Conservation (phyloP, 2,888 invertebrate genomes). For the Capitulum mitella region DNA sequence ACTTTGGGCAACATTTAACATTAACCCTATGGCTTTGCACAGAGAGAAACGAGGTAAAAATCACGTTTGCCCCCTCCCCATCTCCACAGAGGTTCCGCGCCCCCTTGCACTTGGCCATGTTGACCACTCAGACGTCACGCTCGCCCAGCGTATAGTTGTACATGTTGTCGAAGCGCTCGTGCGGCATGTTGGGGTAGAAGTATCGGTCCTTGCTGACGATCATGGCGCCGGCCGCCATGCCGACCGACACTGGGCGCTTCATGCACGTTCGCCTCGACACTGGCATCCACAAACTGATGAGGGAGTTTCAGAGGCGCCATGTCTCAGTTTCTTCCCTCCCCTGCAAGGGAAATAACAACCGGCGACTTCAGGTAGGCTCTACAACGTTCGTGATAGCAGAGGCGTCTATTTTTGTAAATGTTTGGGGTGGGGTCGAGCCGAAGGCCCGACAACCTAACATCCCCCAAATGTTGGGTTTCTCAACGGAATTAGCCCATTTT, state of each 20-base stretch:
- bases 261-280: neutral
- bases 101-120: conserved; percentile 26
- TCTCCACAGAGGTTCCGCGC: no score
- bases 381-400: no score
- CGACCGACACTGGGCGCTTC: neutral
- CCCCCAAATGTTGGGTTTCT: no score
- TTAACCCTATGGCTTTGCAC: no score
- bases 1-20: no score
- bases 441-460: no score
- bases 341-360: neutral
- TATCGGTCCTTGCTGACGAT: neutral
- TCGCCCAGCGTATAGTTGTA: conserved; percentile 17
- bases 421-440: no score
- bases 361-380: no score
- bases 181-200: conserved; percentile 2
- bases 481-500: no score
- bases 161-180: neutral
- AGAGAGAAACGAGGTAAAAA: no score
- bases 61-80: no score
- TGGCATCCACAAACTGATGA: neutral
- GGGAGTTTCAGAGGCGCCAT: neutral
- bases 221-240: neutral
- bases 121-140: conserved; percentile 27
- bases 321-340: neutral
- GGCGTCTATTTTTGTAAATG: no score